phyloP scores from a whole-genome alignment of 2,113 vertebrate species.

The Macquaria ambigua region DNA sequence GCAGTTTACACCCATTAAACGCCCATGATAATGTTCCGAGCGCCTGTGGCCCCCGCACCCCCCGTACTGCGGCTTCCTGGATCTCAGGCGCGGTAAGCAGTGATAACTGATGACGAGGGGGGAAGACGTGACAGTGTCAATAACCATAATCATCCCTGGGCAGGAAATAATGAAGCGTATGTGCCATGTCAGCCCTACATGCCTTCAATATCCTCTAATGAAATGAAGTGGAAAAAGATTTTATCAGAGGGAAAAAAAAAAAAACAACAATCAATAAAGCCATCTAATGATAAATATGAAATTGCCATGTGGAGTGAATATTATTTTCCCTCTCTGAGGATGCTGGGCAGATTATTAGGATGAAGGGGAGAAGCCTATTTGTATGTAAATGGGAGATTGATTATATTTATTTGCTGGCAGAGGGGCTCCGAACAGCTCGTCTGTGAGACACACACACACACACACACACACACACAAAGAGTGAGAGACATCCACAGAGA shows the following conservation, averaged over 20 bases:
- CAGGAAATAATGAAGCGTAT: constrained; percentile 88
- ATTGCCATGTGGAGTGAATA: constrained; percentile 79
- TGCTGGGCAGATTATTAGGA: constrained; percentile 80
- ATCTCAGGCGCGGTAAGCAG: constrained; percentile 81
- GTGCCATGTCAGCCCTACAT: constrained; percentile 80
- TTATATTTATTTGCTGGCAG: constrained; percentile 87
- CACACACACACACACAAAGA: constrained; percentile 40
- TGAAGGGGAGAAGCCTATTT: constrained; percentile 84
- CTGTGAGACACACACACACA: constrained; percentile 19
- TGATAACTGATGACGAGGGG: constrained; percentile 85
- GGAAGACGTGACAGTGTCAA: constrained; percentile 90
- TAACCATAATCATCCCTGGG: constrained; percentile 88
- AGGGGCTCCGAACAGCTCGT: constrained; percentile 52
- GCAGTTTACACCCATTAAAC: constrained; percentile 90
- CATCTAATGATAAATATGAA: constrained; percentile 84
- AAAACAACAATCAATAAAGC: constrained; percentile 86
- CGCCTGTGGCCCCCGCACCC: not conserved
- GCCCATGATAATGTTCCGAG: constrained; percentile 77
- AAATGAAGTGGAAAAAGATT: constrained; percentile 80
- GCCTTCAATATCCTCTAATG: constrained; percentile 85
- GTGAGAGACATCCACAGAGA: constrained; percentile 57
- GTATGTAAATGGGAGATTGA: constrained; percentile 88
- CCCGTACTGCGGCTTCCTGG: constrained; percentile 39
- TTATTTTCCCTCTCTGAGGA: constrained; percentile 78
- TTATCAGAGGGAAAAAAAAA: constrained; percentile 28